These are phyloP conservation scores for Cheirogaleus major DNA, from an alignment of 2,797 vertebrate species.

Conservation along the genomic window DNA sequence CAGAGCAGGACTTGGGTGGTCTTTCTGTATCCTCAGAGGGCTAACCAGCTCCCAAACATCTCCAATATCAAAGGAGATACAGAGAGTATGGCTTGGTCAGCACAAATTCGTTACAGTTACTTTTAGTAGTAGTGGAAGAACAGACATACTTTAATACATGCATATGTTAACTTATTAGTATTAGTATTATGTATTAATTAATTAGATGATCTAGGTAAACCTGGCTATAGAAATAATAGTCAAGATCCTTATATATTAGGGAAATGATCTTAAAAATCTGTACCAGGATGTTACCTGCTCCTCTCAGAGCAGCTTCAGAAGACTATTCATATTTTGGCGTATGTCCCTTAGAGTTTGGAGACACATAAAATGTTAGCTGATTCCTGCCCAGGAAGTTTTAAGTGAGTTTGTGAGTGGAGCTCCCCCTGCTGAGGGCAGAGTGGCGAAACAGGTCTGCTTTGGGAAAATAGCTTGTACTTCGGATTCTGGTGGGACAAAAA, in stretches of 20 bases:
- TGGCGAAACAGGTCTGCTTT: neutral
- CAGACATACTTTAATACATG: neutral
- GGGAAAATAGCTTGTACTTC: neutral
- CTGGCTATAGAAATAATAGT: neutral
- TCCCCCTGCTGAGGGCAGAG: slow-evolving; percentile 45
- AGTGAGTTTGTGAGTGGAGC: neutral
- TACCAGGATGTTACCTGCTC: neutral
- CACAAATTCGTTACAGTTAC: neutral
- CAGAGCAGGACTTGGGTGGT: neutral
- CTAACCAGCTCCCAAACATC: neutral
- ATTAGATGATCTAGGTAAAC: neutral
- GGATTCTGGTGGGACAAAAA: neutral
- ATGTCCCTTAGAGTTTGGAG: neutral
- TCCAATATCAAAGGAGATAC: neutral
- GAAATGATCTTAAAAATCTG: neutral
- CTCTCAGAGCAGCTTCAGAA: neutral
- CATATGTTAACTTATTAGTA: neutral
- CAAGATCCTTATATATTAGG: neutral
- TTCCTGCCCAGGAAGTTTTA: neutral
- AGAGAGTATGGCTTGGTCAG: neutral
- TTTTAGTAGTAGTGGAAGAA: neutral
- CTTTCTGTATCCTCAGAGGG: neutral
- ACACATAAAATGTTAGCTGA: neutral
- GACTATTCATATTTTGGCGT: neutral
- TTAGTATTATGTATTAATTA: neutral